Evolutionary conservation across 2,797 vertebrate species (phyloP).

Genomic region (Bryconaethiops microstoma): DNA sequence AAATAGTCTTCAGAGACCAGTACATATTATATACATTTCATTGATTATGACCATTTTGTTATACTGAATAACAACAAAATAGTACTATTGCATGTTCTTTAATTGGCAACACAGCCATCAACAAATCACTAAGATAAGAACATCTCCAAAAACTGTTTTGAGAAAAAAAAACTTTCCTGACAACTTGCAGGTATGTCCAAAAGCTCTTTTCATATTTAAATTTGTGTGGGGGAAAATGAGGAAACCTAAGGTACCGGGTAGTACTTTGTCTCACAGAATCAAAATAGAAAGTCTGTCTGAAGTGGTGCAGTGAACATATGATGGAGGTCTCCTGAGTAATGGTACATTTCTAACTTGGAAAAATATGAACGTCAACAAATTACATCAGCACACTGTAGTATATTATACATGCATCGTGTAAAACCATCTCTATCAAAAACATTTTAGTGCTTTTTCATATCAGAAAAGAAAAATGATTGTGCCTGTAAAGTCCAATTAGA

Average conservation of each 20-base stretch:
- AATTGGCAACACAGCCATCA: slow-evolving; percentile 7
- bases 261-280: not conserved
- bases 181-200: not conserved
- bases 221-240: not conserved
- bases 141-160: not conserved
- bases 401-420: not conserved
- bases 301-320: not conserved
- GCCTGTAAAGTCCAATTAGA: not conserved
- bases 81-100: not conserved
- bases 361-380: not conserved
- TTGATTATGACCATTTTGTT: too few species aligned
- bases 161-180: not conserved
- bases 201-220: not conserved
- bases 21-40: too few species aligned
- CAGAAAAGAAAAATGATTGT: not conserved
- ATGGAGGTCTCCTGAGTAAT: not conserved
- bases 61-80: not conserved
- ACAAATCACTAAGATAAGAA: not conserved
- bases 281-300: not conserved
- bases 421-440: not conserved
- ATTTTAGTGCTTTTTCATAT: not conserved
- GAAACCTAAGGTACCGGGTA: not conserved
- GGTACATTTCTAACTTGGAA: not conserved
- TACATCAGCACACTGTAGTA: not conserved
- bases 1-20: too few species aligned